Base-by-base conservation (phyloP, 2,888 invertebrate species). In the Drosophila anomelani region DNA sequence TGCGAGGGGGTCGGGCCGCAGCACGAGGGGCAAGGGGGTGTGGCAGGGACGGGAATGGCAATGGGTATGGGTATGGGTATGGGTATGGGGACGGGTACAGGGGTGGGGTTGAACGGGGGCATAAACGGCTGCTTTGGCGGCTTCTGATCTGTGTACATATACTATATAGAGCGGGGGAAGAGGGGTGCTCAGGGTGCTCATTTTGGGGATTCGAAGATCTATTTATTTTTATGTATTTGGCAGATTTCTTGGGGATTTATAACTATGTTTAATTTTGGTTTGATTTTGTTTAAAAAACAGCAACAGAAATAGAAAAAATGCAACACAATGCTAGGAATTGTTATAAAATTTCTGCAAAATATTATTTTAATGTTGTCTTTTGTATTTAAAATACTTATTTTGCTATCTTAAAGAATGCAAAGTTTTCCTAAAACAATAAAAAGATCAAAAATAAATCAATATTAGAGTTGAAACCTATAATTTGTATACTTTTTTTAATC, bases 1-100 rank as follows among this genome's bases (percentile, higher is more conserved):
- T 91, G 91, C 84, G 91, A 91, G 90, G 81, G 77, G 64, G 64
- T 75, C 75, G 74, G 84, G 79, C 78, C 81, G 81, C 81, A 79
- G 77, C 85, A 81, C 81, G 77, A 75, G 49, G 51, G 53, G 38
- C 53, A 54, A 57, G 36, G 61, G 71, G 69, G 49, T 62, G 58
- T 53, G 61, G 66, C 53, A 69, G 58, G 32, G 38, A 55, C 66
- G 57, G 71, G 39, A 15, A 38, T 51, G 75, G 63, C 61, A 53
- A 32, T 8, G 68, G 58, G 39, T 0, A 17, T 34, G 53, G 39
- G 58, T 1, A 8, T n/a, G 51, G 63, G 58, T 0, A 4, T 8
- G 66, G 58, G 39, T 3, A 12, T 36, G 51, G 38, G 71, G 61
- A 4, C 8, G 66, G 55, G 36, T 3, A 13, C 39, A 47, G 38